Evolutionary conservation across 2,888 invertebrate genomes (phyloP).

Genomic region (Rhogogaster chlorosoma): DNA sequence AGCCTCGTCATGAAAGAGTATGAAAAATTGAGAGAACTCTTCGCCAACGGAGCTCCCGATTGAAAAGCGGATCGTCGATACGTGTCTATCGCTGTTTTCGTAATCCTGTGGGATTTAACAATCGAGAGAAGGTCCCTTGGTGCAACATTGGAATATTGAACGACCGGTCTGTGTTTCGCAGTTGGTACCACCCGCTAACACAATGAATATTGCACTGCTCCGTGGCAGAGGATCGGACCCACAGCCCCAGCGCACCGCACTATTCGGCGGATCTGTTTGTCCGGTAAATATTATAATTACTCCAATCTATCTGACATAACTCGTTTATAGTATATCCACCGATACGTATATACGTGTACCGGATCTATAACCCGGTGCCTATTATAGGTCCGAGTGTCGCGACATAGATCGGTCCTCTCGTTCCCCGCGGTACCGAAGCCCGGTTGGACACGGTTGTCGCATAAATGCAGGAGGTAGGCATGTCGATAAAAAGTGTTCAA

Average conservation of each 20-base stretch:
- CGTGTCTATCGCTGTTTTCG: conserved; percentile 62
- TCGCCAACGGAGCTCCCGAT: not conserved
- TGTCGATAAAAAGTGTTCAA: conserved; percentile 37
- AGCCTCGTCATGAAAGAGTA: not conserved
- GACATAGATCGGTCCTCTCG: conserved; percentile 20
- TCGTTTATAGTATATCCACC: conserved; percentile 55
- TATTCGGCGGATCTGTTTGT: conserved; percentile 36
- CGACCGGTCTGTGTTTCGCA: conserved; percentile 54
- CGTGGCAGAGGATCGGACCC: not conserved
- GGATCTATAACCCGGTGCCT: not conserved
- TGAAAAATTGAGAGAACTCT: not conserved
- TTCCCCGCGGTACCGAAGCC: conserved; percentile 26
- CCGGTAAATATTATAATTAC: conserved; percentile 70
- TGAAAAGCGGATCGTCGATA: conserved; percentile 21
- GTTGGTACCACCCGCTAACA: conserved; percentile 42
- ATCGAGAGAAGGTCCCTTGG: conserved; percentile 61
- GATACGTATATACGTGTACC: not conserved
- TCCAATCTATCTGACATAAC: conserved; percentile 60
- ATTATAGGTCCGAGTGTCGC: conserved; percentile 32
- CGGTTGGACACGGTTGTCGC: conserved; percentile 38
- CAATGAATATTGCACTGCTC: conserved; percentile 37
- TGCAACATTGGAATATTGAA: conserved; percentile 70
- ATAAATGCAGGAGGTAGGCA: conserved; percentile 34
- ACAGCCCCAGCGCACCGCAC: not conserved
- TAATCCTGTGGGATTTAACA: conserved; percentile 71